phyloP scores from a whole-genome alignment of 2,888 invertebrate species.

The Timema podura region DNA sequence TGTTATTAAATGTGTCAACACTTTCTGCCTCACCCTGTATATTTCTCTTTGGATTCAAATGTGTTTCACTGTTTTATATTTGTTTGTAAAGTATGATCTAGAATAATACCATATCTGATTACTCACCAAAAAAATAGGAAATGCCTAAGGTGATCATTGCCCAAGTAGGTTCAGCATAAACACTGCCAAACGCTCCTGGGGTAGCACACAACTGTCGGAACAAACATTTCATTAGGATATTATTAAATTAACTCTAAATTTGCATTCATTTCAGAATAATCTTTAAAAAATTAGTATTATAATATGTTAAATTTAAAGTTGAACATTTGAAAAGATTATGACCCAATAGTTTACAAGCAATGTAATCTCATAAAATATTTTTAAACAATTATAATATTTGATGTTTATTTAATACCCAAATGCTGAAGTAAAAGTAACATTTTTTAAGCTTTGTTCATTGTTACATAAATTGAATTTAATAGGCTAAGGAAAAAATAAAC shows the following conservation, averaged over 20 bases:
- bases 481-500: too few relatives aligned
- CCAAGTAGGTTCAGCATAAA: conserved; percentile 75
- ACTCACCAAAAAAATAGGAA: conserved; percentile 81
- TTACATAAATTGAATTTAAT: too few relatives aligned
- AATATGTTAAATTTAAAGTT: neutral
- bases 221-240: neutral
- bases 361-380: too few relatives aligned
- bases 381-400: too few relatives aligned
- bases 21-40: too few relatives aligned
- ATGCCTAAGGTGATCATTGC: conserved; percentile 85
- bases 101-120: neutral
- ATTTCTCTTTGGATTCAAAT: too few relatives aligned
- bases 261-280: neutral
- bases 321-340: conserved; percentile 1
- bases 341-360: neutral
- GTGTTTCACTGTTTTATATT: too few relatives aligned
- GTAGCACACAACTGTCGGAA: conserved; percentile 66
- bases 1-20: too few relatives aligned
- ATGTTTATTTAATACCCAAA: too few relatives aligned
- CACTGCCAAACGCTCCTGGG: conserved; percentile 80
- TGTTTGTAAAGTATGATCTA: too few relatives aligned
- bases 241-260: neutral
- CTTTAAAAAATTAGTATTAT: neutral
- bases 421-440: too few relatives aligned
- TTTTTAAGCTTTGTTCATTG: too few relatives aligned